Percentiles rank a stretch among this genome's conserved stretches.
Evolutionary conservation across 2,797 vertebrate species (phyloP).

Genomic region (Danio aesculapii): DNA sequence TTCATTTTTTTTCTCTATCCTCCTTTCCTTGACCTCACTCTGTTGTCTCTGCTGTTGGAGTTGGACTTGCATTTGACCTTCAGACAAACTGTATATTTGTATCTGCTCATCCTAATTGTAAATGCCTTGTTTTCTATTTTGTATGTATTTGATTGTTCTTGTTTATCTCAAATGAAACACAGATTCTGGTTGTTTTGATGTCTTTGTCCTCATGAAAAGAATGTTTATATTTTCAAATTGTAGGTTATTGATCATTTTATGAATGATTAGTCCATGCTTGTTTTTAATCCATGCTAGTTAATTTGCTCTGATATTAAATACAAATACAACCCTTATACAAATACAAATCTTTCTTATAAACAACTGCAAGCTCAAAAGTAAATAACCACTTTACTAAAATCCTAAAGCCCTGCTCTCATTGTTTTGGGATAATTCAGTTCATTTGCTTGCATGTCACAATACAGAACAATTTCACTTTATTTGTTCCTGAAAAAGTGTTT

Average conservation of each 20-base stretch:
- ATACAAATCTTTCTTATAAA: no score
- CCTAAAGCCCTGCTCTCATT: not conserved
- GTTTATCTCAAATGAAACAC: not conserved
- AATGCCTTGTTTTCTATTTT: not conserved
- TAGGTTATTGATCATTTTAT: not conserved
- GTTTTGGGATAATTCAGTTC: not conserved
- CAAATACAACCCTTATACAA: no score
- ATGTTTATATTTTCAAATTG: constrained; percentile 38
- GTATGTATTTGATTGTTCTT: not conserved
- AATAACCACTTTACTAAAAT: not conserved
- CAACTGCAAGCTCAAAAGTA: no score
- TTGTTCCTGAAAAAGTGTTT: no score
- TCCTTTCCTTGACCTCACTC: constrained; percentile 1
- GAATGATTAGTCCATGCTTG: not conserved
- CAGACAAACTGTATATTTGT: not conserved
- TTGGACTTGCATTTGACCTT: constrained; percentile 13
- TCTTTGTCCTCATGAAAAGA: no score
- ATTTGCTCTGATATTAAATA: no score
- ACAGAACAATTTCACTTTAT: not conserved
- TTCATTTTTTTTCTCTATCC: not conserved
- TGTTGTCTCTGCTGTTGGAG: not conserved
- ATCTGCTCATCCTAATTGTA: constrained; percentile 9
- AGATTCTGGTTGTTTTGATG: not conserved
- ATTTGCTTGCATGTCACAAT: not conserved
- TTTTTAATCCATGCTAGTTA: no score